Base-by-base conservation (phyloP, 2,797 vertebrate genomes). In the Chelon auratus region DNA sequence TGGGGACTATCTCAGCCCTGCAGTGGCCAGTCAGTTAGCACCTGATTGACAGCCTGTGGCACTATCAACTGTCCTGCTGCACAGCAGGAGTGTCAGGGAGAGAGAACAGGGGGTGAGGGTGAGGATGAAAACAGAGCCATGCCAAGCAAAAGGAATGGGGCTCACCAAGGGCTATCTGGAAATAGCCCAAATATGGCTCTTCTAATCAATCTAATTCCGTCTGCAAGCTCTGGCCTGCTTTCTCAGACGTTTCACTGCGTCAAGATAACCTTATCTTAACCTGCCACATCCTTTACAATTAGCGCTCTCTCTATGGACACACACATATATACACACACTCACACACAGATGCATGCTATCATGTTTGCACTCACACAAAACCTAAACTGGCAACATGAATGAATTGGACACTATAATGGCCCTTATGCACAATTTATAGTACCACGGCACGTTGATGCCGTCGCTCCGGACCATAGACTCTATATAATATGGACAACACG, bases 201-300 rank as follows among this genome's bases (percentile, higher is more conserved):
- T 80, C 88, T 88, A 91, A 92, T 93, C 91, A 92, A 92, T 93
- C 88, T 91, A 90, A 91, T 91, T 92, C 89, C 69, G 74, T 89
- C 80, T 85, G 84, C 85, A 74, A 87, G 85, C 87, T 86, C 85
- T 88, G 80, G 84, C 85, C 84, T 80, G 81, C 42, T 91, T 90
- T 86, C 84, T 91, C 78, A 65, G 9, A 89, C 85, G 70, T 90
- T 90, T 89, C 85, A 71, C 81, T 78, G 95, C 94, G 92, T 94
- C 94, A 93, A 96, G 96, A 97, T 97, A 97, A 96, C 95, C 94
- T 96, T 97, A 97, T 97, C 96, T 97, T 95, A 95, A 96, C 95
- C 96, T 95, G 95, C 95, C 96, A 96, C 95, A 95, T 97, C 96
- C 95, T 95, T 96, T 96, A 96, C 95, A 97, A 96, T 97, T 97